Evolutionary conservation across 2,797 vertebrate genomes (phyloP).

Genomic region (Coccyzus lansbergi): DNA sequence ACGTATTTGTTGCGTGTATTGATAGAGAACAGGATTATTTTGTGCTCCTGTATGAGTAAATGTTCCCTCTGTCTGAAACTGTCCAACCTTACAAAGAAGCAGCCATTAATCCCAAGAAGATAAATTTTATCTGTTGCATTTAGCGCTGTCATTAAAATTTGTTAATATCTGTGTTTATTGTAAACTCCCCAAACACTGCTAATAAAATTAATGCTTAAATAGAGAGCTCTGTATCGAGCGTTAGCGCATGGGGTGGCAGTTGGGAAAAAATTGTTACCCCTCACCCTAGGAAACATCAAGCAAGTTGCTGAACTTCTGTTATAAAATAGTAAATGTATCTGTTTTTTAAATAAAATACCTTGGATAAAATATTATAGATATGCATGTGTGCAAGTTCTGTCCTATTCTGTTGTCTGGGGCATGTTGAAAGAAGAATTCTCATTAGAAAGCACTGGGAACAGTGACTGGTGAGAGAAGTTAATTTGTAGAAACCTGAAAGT

Average conservation of each 20-base stretch:
- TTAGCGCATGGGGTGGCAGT: background rate
- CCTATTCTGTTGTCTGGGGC: background rate
- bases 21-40: background rate
- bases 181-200: background rate
- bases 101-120: background rate
- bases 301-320: background rate
- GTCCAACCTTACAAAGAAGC: background rate
- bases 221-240: accelerated
- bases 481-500: background rate
- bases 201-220: background rate
- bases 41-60: background rate
- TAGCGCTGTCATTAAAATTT: background rate
- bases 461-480: background rate
- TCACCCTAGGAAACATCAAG: background rate
- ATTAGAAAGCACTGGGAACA: background rate
- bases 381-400: background rate
- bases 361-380: background rate
- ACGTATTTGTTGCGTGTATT: background rate
- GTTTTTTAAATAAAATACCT: background rate
- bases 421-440: background rate
- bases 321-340: background rate
- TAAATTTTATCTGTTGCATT: background rate
- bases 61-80: background rate
- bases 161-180: background rate
- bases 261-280: background rate